Conservation (phyloP, 2,113 vertebrate genomes). For the Oenanthe oenanthe region DNA sequence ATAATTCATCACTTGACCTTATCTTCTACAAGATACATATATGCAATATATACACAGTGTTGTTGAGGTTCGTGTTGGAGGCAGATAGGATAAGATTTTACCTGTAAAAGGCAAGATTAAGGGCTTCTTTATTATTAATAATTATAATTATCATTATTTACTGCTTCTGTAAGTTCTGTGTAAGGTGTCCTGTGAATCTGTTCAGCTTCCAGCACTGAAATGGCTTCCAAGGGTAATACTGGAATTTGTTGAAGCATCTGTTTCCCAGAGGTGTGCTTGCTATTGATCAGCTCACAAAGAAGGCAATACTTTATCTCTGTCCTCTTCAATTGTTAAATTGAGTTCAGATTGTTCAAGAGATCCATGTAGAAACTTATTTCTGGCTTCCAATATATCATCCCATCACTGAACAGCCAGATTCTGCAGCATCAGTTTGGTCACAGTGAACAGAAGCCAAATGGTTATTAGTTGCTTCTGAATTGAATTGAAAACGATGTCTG, state of each 20-base stretch:
- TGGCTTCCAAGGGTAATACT: constrained; percentile 3
- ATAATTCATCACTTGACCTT: not conserved
- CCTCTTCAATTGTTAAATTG: constrained; percentile 54
- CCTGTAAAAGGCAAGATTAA: not conserved
- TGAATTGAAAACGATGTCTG: constrained; percentile 32
- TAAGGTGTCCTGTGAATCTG: not conserved
- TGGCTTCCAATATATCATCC: constrained; percentile 50
- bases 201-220: constrained; percentile 6
- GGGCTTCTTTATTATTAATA: not conserved
- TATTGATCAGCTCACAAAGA: constrained; percentile 44
- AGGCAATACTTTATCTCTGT: constrained; percentile 46
- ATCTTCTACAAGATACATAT: not conserved
- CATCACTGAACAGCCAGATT: constrained; percentile 34
- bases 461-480: constrained; percentile 24
- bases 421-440: constrained; percentile 21
- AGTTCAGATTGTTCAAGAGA: constrained; percentile 56
- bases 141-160: not conserved
- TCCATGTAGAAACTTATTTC: constrained; percentile 46
- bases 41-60: not conserved
- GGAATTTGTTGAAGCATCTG: not conserved
- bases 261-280: constrained; percentile 49
- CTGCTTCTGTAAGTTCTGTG: not conserved
- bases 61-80: not conserved
- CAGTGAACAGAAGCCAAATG: constrained; percentile 40
- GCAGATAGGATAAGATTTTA: not conserved